Conservation (phyloP, 64 coral and sea anemone genomes). For the Hydrozoanthus tunicans region DNA sequence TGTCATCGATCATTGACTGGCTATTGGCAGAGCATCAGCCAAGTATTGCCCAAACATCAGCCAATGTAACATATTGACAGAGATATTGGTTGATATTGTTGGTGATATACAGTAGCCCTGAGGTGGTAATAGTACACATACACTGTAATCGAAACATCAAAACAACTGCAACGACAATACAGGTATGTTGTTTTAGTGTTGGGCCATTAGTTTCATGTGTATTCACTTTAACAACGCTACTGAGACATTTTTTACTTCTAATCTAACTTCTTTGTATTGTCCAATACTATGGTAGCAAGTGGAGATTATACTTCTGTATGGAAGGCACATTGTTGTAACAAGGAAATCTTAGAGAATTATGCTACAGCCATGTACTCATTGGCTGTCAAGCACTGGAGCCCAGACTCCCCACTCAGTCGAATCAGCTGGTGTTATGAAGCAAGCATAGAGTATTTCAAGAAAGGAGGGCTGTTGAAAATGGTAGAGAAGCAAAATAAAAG, state of each 20-base stretch:
- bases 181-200: too few species aligned
- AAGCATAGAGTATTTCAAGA: conserved; percentile 74
- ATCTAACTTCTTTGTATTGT: not conserved
- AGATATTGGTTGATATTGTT: too few species aligned
- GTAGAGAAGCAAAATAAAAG: conserved; percentile 75
- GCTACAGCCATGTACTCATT: conserved; percentile 76
- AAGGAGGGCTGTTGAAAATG: conserved; percentile 67
- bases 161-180: too few species aligned
- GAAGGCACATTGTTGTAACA: conserved; percentile 79
- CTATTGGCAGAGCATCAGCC: too few species aligned
- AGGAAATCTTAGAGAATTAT: conserved; percentile 71
- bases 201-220: too few species aligned
- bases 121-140: too few species aligned
- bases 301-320: conserved; percentile 83
- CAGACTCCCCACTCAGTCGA: conserved; percentile 72
- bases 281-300: conserved; percentile 62
- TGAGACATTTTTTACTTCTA: not conserved
- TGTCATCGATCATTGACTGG: too few species aligned
- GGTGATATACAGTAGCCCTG: too few species aligned
- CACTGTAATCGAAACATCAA: too few species aligned
- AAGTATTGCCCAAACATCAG: too few species aligned
- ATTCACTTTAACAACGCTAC: not conserved
- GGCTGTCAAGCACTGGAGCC: conserved; percentile 80
- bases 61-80: too few species aligned
- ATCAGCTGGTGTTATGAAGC: conserved; percentile 83